Percentiles rank a stretch among this genome's conserved stretches.
Conservation (phyloP, 1,140 invertebrate species). For the Drosophila orena region DNA sequence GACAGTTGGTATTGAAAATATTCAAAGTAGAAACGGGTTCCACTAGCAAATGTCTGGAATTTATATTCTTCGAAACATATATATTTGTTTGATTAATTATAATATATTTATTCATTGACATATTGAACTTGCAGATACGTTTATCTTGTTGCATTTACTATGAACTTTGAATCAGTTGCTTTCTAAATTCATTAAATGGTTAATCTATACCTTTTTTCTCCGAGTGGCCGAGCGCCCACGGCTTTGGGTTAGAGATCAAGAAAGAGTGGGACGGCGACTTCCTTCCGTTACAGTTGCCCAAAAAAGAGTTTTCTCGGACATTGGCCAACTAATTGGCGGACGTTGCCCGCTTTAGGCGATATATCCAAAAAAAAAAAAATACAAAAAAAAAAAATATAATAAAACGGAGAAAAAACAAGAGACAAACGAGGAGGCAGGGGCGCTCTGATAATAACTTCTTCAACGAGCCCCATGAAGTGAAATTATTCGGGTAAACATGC, state of each 20-base stretch:
- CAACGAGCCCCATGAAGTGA: constrained; percentile 80
- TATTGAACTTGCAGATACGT: too few species aligned
- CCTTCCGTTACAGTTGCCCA: constrained; percentile 78
- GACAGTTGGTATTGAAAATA: too few species aligned
- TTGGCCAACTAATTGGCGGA: constrained; percentile 75
- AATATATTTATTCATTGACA: too few species aligned
- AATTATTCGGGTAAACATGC: constrained; percentile 83
- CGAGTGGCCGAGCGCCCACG: constrained; percentile 8
- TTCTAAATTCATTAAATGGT: too few species aligned
- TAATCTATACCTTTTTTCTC: neutral
- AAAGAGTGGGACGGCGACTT: constrained; percentile 42
- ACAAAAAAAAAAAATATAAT: constrained; percentile 7
- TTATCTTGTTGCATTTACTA: too few species aligned
- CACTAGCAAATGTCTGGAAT: too few species aligned
- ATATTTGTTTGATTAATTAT: too few species aligned
- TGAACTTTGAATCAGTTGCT: too few species aligned
- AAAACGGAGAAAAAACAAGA: neutral
- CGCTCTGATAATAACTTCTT: constrained; percentile 77
- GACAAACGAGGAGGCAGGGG: constrained; percentile 2
- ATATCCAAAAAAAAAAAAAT: constrained; percentile 40
- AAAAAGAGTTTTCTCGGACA: constrained; percentile 54
- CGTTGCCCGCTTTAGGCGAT: constrained; percentile 64
- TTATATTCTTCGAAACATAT: too few species aligned
- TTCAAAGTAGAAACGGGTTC: too few species aligned
- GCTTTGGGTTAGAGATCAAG: constrained; percentile 43